phyloP scores from a whole-genome alignment of 2,113 vertebrate genomes.

The Murina feae region DNA sequence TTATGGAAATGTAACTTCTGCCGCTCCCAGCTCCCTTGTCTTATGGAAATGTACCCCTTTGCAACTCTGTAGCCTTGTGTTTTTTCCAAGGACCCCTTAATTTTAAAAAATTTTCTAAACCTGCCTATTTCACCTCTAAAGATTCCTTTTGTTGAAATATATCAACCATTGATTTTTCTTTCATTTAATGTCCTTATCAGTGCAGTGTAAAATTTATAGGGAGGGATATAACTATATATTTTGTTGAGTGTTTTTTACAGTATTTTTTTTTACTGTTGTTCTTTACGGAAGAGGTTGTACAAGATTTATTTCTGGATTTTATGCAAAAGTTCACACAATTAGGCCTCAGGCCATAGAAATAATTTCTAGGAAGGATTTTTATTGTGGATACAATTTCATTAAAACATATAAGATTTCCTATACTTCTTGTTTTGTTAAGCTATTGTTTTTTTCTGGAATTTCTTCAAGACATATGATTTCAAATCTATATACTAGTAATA shows the following conservation, averaged over 20 bases:
- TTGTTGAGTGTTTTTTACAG: neutral
- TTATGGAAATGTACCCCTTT: too few relatives aligned
- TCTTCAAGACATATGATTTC: neutral
- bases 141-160: neutral
- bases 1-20: too few relatives aligned
- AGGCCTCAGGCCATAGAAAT: neutral
- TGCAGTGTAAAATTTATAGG: neutral
- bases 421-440: neutral
- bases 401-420: neutral
- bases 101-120: too few relatives aligned
- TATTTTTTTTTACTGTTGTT: neutral
- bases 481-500: neutral
- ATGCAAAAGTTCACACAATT: neutral
- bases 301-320: neutral
- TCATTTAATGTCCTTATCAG: neutral
- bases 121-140: too few relatives aligned
- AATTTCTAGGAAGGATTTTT: neutral
- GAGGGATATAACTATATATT: neutral
- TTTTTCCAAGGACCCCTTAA: too few relatives aligned
- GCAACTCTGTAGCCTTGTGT: too few relatives aligned
- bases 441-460: slow-evolving; percentile 15
- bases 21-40: too few relatives aligned
- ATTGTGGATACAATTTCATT: neutral
- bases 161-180: neutral
- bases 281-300: neutral